A percentile compares a stretch with the other conserved stretches of the same genome.
Conservation (phyloP, 1,140 invertebrate species). For the Trichonephila clavata region DNA sequence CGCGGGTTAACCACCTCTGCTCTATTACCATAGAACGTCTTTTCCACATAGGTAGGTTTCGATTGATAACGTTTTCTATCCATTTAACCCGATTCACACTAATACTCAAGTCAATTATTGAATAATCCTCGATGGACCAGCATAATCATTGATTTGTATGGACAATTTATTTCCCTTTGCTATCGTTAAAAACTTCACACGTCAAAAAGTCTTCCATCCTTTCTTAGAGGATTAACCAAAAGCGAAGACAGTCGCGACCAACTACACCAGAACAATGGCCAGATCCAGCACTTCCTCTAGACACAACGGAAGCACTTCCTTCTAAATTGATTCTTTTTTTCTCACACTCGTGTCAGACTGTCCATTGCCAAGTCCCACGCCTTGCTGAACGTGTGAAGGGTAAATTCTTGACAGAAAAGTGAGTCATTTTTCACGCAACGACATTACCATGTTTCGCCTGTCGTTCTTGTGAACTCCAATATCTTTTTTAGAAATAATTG, state of each 20-base stretch:
- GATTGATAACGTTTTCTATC: too few relatives aligned
- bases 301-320: slow-evolving; percentile 3
- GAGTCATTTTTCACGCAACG: slow-evolving; percentile 37
- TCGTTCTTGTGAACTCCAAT: neutral
- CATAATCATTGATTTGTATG: too few relatives aligned
- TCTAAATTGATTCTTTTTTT: neutral
- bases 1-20: too few relatives aligned
- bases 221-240: too few relatives aligned
- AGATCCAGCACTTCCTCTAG: neutral
- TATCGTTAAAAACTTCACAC: too few relatives aligned
- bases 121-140: too few relatives aligned
- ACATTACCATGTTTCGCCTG: neutral
- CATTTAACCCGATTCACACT: too few relatives aligned
- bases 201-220: too few relatives aligned
- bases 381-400: neutral
- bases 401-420: slow-evolving; percentile 1
- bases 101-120: too few relatives aligned
- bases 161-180: too few relatives aligned
- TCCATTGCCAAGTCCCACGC: slow-evolving; percentile 11
- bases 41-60: too few relatives aligned
- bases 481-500: neutral
- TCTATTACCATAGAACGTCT: too few relatives aligned
- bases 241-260: neutral
- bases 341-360: neutral
- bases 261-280: neutral